A percentile compares a stretch with the other conserved stretches of the same genome.
These are phyloP conservation scores for Folsomia manolachei DNA, from an alignment of 2,888 invertebrate species.

Conservation along the genomic window DNA sequence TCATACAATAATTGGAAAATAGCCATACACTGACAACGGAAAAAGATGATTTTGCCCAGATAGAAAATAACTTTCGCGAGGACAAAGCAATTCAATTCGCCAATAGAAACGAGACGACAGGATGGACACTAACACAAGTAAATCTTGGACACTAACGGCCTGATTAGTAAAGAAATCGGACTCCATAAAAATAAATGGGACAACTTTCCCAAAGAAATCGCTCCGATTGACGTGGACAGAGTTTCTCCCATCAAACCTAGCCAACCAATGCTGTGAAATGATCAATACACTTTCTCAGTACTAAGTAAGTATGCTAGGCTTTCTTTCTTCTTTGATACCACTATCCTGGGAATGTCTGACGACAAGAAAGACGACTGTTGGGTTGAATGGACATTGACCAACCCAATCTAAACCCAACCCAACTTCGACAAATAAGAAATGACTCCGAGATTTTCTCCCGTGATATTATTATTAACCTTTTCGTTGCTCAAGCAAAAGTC, in stretches of 20 bases:
- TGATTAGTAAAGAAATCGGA: conserved; percentile 9
- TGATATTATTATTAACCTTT: too few species aligned
- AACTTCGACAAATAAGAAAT: too few species aligned
- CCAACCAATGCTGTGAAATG: not conserved
- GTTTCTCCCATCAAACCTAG: conserved; percentile 2
- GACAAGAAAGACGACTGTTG: too few species aligned
- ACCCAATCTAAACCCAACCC: too few species aligned
- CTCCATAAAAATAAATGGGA: conserved; percentile 29
- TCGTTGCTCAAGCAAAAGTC: too few species aligned
- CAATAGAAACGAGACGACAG: not conserved
- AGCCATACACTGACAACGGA: too few species aligned
- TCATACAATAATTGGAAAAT: too few species aligned
- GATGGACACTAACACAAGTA: not conserved
- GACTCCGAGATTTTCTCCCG: too few species aligned
- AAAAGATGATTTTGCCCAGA: not conserved
- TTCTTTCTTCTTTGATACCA: too few species aligned
- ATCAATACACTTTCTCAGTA: conserved; percentile 8
- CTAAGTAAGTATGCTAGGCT: too few species aligned
- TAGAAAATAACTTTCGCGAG: not conserved
- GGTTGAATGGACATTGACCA: too few species aligned
- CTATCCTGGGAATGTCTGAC: too few species aligned
- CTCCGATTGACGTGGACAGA: conserved; percentile 26
- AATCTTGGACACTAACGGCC: not conserved
- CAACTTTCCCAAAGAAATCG: conserved; percentile 26
- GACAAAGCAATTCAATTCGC: not conserved